Evolutionary conservation across 2,113 vertebrate genomes (phyloP), one percentile per base, ranked within the genome.

Genomic region (Gymnorhina tibicen): DNA sequence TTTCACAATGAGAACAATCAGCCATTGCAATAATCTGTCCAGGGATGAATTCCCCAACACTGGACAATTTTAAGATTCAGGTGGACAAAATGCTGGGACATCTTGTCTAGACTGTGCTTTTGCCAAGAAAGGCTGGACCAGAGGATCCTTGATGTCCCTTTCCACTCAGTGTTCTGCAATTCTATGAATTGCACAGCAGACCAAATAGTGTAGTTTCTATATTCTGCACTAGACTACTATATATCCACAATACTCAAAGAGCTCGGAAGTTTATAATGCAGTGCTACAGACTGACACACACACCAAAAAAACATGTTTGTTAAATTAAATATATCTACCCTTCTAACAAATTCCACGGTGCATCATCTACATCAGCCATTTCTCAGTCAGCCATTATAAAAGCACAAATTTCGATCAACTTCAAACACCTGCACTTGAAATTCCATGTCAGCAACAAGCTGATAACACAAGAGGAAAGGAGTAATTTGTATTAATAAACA

Each of bases 351-450:
- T 66, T 37, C 28, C 3, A 11, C 2, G 13, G 13, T 74, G 37
- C 30, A 50, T 47, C 3, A 0, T 41, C 39, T 63, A 7, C 8
- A 59, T 42, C 41, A 87, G 39, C 39, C 46, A 62, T 69, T 85
- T 93, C 59, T 87, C 53, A 79, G 53, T 33, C 70, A 93, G 46
- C 9, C 67, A 47, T 26, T 73, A 62, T 10, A 44, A 89, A 93
- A 77, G 28, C n/a, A 60, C 42, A 87, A 47, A 82, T 56, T 84
- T 30, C 1, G 3, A 92, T 67, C 39, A 52, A 4, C 46, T 67
- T 86, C 52, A 68, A 94, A 80, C 42, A 96, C 49, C 83, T 90
- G 86, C 62, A 73, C 55, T 93, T 92, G 66, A 89, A 93, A 94
- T 70, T 87, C 56, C 3, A 0, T 23, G 20, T 67, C 59, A 92